These are phyloP conservation scores for Isotomurus palustris DNA, from an alignment of 2,888 invertebrate species.

Conservation along the genomic window DNA sequence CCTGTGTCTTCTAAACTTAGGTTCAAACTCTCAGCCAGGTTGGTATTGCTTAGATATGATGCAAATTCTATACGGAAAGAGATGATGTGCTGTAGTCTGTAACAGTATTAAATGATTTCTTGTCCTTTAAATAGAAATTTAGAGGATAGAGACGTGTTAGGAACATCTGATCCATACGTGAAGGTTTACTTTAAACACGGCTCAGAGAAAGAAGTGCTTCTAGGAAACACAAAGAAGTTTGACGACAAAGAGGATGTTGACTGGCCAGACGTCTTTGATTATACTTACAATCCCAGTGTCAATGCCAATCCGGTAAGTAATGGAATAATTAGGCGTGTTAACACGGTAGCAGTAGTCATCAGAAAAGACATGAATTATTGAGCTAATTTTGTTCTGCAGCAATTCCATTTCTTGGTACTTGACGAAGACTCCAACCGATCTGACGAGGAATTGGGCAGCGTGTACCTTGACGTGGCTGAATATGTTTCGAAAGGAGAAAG, in stretches of 20 bases:
- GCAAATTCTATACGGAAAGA: no score
- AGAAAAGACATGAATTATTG: not conserved
- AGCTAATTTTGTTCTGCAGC: slow-evolving; percentile 19
- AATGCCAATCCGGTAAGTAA: slow-evolving; percentile 39
- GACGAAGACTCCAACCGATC: slow-evolving; percentile 41
- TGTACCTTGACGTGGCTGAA: slow-evolving; percentile 39
- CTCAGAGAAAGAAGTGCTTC: slow-evolving; percentile 22
- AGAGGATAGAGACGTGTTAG: slow-evolving; percentile 38
- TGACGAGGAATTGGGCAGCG: slow-evolving; percentile 42
- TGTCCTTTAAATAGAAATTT: slow-evolving; percentile 12
- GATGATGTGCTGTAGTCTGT: no score
- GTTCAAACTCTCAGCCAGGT: slow-evolving; percentile 42
- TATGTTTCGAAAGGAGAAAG: slow-evolving; percentile 36
- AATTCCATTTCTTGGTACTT: slow-evolving; percentile 40
- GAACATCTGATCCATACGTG: slow-evolving; percentile 37
- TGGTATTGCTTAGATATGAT: no score
- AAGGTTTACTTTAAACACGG: slow-evolving; percentile 34
- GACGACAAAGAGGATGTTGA: slow-evolving; percentile 39
- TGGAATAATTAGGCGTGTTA: not conserved
- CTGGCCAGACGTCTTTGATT: slow-evolving; percentile 39
- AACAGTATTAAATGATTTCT: no score
- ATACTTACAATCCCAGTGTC: slow-evolving; percentile 29
- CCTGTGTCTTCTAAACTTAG: slow-evolving; percentile 16
- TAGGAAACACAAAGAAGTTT: slow-evolving; percentile 36
- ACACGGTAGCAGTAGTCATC: not conserved